Evolutionary conservation across 2,888 invertebrate genomes (phyloP).

Genomic region (Rhynchonema sp.): DNA sequence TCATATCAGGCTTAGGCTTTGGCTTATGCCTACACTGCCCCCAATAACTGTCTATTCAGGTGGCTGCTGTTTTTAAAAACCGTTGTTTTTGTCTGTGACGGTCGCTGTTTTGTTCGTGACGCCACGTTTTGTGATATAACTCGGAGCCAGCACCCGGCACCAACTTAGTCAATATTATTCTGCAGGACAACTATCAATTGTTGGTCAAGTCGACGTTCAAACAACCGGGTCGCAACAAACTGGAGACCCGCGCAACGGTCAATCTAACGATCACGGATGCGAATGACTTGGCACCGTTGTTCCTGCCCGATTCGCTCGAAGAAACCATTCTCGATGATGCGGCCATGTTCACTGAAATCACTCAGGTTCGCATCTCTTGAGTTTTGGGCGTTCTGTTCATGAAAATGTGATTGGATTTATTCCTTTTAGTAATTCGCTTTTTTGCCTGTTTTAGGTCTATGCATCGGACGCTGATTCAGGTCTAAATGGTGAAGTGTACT

Average conservation of each 20-base stretch:
- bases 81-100: no score
- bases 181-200: slow-evolving; percentile 28
- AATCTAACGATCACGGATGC: slow-evolving; percentile 27
- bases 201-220: slow-evolving; percentile 45
- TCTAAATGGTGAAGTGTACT: slow-evolving; percentile 87
- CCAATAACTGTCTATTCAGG: no score
- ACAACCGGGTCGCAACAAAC: slow-evolving; percentile 30
- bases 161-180: no score
- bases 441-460: slow-evolving; percentile 36
- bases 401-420: no score
- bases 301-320: slow-evolving; percentile 70
- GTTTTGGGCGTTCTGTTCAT: neutral
- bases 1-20: no score
- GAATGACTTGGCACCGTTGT: slow-evolving; percentile 69
- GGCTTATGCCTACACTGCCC: no score
- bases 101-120: no score
- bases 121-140: no score
- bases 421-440: no score
- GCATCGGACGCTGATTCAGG: slow-evolving; percentile 93
- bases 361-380: slow-evolving; percentile 46
- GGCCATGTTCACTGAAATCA: slow-evolving; percentile 57
- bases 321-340: slow-evolving; percentile 69
- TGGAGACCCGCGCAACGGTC: slow-evolving; percentile 21
- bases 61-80: no score
- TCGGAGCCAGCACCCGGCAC: no score